Conservation (phyloP, 2,888 invertebrate genomes). For the Aethes cnicana region DNA sequence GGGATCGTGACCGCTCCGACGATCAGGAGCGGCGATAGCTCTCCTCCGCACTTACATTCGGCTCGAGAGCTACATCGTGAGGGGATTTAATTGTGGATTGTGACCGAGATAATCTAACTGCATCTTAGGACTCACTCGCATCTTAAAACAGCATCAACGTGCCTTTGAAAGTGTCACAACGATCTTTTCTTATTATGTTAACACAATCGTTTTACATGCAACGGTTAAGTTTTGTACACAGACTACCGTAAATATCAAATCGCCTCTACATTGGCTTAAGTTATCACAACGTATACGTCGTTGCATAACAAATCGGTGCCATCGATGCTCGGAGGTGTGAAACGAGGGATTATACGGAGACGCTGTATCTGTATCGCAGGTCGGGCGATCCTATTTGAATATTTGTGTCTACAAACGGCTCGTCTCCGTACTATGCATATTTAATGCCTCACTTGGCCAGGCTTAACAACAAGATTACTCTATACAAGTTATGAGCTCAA, state of each 20-base stretch:
- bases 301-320: conserved; percentile 41
- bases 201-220: no score
- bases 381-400: conserved; percentile 34
- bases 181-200: no score
- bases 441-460: conserved; percentile 17
- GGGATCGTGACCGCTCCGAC: conserved; percentile 66
- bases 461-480: conserved; percentile 17
- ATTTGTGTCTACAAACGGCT: conserved; percentile 23
- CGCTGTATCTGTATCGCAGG: conserved; percentile 32
- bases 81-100: conserved; percentile 62
- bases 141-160: not conserved
- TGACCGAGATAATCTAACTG: conserved; percentile 55
- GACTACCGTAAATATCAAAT: no score
- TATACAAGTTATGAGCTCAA: conserved; percentile 5
- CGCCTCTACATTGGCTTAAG: conserved; percentile 21
- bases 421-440: conserved; percentile 27
- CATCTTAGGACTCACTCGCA: conserved; percentile 34
- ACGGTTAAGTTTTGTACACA: no score
- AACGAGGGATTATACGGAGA: conserved; percentile 38
- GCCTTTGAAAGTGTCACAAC: not conserved
- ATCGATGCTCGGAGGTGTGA: conserved; percentile 47
- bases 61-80: conserved; percentile 55
- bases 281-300: conserved; percentile 36
- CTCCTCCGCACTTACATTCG: conserved; percentile 50
- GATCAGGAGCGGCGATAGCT: conserved; percentile 67